These are phyloP conservation scores for Aricia agestis DNA, from an alignment of 1,140 invertebrate genomes.

Conservation along the genomic window DNA sequence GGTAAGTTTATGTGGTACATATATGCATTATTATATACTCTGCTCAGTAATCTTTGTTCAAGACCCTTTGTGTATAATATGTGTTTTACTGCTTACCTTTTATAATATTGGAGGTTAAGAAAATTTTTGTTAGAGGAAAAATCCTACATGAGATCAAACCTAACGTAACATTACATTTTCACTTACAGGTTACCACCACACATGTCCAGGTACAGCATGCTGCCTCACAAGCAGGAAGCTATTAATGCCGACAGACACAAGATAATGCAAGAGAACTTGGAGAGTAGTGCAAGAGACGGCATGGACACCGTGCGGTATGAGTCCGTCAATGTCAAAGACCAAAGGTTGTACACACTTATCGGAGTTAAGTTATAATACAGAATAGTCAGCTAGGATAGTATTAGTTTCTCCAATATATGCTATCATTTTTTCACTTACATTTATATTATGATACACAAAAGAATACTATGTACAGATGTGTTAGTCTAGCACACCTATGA, in stretches of 20 bases:
- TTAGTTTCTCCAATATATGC: not conserved
- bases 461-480: too few relatives aligned
- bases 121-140: too few relatives aligned
- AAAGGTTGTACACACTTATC: constrained; percentile 47
- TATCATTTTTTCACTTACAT: too few relatives aligned
- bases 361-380: constrained; percentile 40
- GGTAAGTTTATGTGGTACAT: constrained; percentile 34
- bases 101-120: too few relatives aligned
- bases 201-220: constrained; percentile 63
- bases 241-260: constrained; percentile 40
- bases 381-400: not conserved
- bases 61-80: too few relatives aligned
- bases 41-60: not conserved
- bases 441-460: too few relatives aligned
- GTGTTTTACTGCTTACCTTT: too few relatives aligned
- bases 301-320: constrained; percentile 31
- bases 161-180: not conserved
- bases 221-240: constrained; percentile 47
- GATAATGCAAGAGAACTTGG: constrained; percentile 36
- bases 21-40: not conserved
- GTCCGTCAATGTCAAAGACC: constrained; percentile 28
- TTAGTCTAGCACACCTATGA: too few relatives aligned
- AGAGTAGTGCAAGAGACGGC: constrained; percentile 32
- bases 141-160: not conserved
- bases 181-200: constrained; percentile 49